Evolutionary conservation across 1,140 invertebrate species (phyloP).

Genomic region (Patella vulgata): DNA sequence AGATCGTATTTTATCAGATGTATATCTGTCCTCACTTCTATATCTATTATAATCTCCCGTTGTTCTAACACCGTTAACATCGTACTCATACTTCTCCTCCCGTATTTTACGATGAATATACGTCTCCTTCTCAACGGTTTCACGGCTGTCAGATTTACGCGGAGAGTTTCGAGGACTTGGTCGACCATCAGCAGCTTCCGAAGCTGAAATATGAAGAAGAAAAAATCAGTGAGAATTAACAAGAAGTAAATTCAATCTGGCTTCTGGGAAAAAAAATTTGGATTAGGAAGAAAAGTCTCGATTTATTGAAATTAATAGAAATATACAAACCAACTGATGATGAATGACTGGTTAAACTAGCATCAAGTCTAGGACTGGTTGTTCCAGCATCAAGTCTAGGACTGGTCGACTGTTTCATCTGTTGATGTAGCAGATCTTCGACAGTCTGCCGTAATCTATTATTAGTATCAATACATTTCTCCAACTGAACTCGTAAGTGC

Average conservation of each 20-base stretch:
- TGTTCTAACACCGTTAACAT: too few species aligned
- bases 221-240: too few species aligned
- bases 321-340: too few species aligned
- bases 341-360: slow-evolving; percentile 1
- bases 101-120: neutral
- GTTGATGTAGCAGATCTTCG: slow-evolving; percentile 43
- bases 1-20: too few species aligned
- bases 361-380: slow-evolving; percentile 15
- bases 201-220: slow-evolving; percentile 13
- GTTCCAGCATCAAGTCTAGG: too few species aligned
- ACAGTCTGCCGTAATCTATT: slow-evolving; percentile 62
- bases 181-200: slow-evolving; percentile 41
- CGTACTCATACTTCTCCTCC: too few species aligned
- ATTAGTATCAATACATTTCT: slow-evolving; percentile 64
- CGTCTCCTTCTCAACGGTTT: slow-evolving; percentile 8
- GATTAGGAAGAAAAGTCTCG: too few species aligned
- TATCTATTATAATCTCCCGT: too few species aligned
- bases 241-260: neutral
- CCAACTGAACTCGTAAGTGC: slow-evolving; percentile 60
- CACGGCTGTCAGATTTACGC: neutral
- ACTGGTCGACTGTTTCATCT: neutral
- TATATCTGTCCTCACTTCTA: too few species aligned
- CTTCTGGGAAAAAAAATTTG: too few species aligned
- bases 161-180: slow-evolving; percentile 30
- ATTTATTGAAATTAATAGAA: too few species aligned